These are phyloP conservation scores for Pseudanteris insignis DNA, from an alignment of 2,888 invertebrate species.

Conservation along the genomic window DNA sequence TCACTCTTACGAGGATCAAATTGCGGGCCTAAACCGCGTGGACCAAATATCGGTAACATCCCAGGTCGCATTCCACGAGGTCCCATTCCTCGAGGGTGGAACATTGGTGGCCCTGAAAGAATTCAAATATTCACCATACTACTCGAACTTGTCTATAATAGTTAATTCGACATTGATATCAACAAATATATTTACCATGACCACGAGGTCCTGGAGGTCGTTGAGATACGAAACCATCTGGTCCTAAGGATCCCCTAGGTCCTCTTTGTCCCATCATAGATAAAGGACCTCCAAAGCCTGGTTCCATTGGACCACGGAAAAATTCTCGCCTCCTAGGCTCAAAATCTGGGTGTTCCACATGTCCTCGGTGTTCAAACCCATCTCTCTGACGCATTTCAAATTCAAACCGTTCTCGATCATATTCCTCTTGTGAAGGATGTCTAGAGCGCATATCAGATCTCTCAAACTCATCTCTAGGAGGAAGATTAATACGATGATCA, in stretches of 20 bases:
- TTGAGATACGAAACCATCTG: constrained; percentile 63
- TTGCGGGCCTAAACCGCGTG: constrained; percentile 53
- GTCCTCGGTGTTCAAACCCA: constrained; percentile 60
- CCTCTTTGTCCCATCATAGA: constrained; percentile 62
- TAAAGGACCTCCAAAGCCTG: constrained; percentile 38
- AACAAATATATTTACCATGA: constrained; percentile 54
- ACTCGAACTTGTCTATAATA: no score
- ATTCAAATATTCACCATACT: no score
- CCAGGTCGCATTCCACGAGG: constrained; percentile 62
- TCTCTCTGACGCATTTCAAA: constrained; percentile 60
- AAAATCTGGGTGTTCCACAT: constrained; percentile 63
- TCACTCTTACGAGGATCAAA: constrained; percentile 58
- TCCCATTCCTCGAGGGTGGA: constrained; percentile 64
- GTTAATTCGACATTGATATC: no score
- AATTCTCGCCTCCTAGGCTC: constrained; percentile 61
- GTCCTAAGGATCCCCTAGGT: constrained; percentile 61
- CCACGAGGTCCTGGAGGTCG: constrained; percentile 60
- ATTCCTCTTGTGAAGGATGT: constrained; percentile 54
- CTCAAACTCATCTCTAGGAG: constrained; percentile 57
- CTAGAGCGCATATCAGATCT: constrained; percentile 55
- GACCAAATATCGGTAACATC: constrained; percentile 61
- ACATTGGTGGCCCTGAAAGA: constrained; percentile 63
- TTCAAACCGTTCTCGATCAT: constrained; percentile 61
- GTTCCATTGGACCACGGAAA: constrained; percentile 59
- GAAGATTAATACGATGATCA: constrained; percentile 48